A percentile compares a stretch with the other conserved stretches of the same genome.
Conservation (phyloP, 2,888 invertebrate genomes). For the Conops quadrifasciatus region DNA sequence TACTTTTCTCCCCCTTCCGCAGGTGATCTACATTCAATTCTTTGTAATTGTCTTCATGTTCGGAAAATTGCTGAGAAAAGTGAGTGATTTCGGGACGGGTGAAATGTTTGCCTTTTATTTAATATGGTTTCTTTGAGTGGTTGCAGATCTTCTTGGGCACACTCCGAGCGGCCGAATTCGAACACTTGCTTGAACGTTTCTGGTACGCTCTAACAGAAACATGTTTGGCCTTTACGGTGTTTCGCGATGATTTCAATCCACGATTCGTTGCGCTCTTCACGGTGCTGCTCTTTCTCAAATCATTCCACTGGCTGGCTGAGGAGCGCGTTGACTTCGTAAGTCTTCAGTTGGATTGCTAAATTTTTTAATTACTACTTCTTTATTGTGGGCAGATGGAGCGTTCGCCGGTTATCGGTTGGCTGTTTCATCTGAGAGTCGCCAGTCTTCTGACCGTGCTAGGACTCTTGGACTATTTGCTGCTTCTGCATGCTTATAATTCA, state of each 20-base stretch:
- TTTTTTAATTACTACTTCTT: background rate
- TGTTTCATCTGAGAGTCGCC: slow-evolving; percentile 92
- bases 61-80: slow-evolving; percentile 91
- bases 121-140: slow-evolving; percentile 5
- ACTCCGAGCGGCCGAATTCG: slow-evolving; percentile 93
- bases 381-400: slow-evolving; percentile 87
- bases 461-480: slow-evolving; percentile 85
- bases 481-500: slow-evolving; percentile 92
- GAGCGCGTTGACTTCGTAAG: slow-evolving; percentile 99
- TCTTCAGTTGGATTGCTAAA: slow-evolving; percentile 46
- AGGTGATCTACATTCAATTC: slow-evolving; percentile 97
- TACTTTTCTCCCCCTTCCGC: too few species aligned
- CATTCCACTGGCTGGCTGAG: slow-evolving; percentile 99
- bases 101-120: slow-evolving; percentile 9
- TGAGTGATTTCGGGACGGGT: slow-evolving; percentile 55
- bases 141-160: slow-evolving; percentile 86
- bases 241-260: slow-evolving; percentile 98
- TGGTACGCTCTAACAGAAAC: slow-evolving; percentile 99
- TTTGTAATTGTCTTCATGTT: slow-evolving; percentile 91
- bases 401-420: slow-evolving; percentile 93
- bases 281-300: slow-evolving; percentile 93
- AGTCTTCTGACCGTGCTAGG: slow-evolving; percentile 84
- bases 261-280: slow-evolving; percentile 98
- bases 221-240: slow-evolving; percentile 98
- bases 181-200: slow-evolving; percentile 97